Conservation (phyloP, 2,797 vertebrate genomes). For the Phrynocephalus guinanensis region DNA sequence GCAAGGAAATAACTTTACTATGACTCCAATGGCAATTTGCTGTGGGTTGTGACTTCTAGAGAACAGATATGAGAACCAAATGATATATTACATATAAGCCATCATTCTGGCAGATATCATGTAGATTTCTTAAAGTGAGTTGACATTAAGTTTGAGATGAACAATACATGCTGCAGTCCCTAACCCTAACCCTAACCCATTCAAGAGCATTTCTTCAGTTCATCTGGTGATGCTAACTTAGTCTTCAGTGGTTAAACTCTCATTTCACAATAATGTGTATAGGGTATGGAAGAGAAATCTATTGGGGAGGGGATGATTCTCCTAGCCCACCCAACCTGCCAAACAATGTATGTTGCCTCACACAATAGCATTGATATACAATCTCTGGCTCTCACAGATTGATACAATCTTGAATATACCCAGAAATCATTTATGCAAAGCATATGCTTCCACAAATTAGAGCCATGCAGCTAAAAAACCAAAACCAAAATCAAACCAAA, state of each 20-base stretch:
- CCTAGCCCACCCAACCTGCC: too few species aligned
- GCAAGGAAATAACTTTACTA: neutral
- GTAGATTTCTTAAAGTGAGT: neutral
- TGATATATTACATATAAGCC: too few species aligned
- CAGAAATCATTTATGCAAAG: neutral
- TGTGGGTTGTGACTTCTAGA: neutral
- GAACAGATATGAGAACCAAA: neutral
- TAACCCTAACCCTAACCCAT: too few species aligned
- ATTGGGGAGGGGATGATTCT: too few species aligned
- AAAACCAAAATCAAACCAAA: too few species aligned
- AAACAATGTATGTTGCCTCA: neutral
- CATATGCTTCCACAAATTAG: neutral
- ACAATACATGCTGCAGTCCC: neutral
- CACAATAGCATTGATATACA: neutral
- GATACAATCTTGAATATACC: neutral
- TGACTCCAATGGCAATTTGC: neutral
- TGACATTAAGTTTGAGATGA: neutral
- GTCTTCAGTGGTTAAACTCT: conserved; percentile 35
- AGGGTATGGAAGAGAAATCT: conserved; percentile 23
- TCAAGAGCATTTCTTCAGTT: conserved; percentile 22
- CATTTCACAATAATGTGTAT: conserved; percentile 20
- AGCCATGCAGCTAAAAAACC: neutral
- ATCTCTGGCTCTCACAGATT: neutral
- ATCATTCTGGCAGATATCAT: too few species aligned
- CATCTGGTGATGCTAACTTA: neutral